Percentiles rank a stretch among this genome's conserved stretches.
These are phyloP conservation scores for Drosophila serrata DNA, from an alignment of 1,140 invertebrate genomes.

Conservation along the genomic window DNA sequence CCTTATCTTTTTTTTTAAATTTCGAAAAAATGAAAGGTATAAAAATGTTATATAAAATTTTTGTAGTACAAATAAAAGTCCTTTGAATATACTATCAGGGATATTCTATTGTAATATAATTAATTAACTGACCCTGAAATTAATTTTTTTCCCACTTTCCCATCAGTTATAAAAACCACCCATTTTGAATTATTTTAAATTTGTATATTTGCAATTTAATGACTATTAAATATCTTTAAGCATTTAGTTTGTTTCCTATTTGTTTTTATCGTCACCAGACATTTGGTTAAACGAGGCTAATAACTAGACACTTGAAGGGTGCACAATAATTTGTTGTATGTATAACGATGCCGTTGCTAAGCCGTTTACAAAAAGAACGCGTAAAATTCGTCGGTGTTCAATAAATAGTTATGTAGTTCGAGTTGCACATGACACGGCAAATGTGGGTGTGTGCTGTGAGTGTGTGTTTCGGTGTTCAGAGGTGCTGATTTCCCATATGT, in stretches of 20 bases:
- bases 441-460: conserved; percentile 20
- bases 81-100: no score
- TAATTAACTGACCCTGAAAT: no score
- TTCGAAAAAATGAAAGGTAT: no score
- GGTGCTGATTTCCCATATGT: conserved; percentile 35
- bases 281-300: conserved; percentile 72
- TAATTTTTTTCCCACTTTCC: background rate
- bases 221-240: conserved; percentile 65
- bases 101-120: no score
- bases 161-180: background rate
- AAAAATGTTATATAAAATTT: no score
- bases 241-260: conserved; percentile 62
- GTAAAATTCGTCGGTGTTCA: conserved; percentile 55
- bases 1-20: no score
- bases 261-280: conserved; percentile 63
- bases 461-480: conserved; percentile 8
- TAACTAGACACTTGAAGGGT: conserved; percentile 66
- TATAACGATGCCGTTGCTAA: conserved; percentile 48
- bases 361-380: conserved; percentile 49
- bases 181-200: conserved; percentile 39
- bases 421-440: conserved; percentile 47
- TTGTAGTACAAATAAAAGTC: no score
- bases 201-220: conserved; percentile 62
- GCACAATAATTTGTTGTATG: conserved; percentile 53
- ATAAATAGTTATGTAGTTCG: conserved; percentile 69